Evolutionary conservation across 2,113 vertebrate species (phyloP), one percentile per base, ranked within the genome.

Genomic region (Pyxicephalus adspersus): DNA sequence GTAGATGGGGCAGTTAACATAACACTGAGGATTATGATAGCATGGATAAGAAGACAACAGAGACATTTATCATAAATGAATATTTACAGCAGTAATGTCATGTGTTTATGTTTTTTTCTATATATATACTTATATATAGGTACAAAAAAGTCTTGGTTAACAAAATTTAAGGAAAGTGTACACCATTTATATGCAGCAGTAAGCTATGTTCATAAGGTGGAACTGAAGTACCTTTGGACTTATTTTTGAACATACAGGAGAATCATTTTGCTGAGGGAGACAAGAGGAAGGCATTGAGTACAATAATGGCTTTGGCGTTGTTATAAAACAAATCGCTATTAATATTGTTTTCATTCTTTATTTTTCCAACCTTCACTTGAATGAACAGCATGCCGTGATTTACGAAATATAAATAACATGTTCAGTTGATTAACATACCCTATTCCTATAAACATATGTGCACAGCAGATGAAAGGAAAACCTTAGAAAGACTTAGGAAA

Each of bases 31-130:
- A 89, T 90, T 65, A 81, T 81, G 79, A 74, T 64, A 81, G 68
- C 79, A 81, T 81, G 79, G 54, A 81, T 72, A 80, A 90, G 90
- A 92, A 92, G 89, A 89, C 77, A 84, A 87, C 92, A 89, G 81
- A 91, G 90, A 93, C 87, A 84, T 85, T 83, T 91, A 84, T 91
- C 90, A 84, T 87, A 84, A 87, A 90, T 88, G 86, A 91, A 84
- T 94, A 94, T 94, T 93, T 93, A 94, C 92, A 94, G 83, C 87
- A 90, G 85, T 91, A 90, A 90, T 90, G 84, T 89, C 86, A 88
- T 91, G 83, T 89, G 88, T 92, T 85, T 84, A 87, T 86, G 77
- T 87, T 71, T 51, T 57, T 72, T 64, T 77, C 77, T 89, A 90
- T 89, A 85, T 72, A 85, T 85, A 90, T 87, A 87, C 85, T 83